Evolutionary conservation across 2,113 vertebrate genomes (phyloP).

Genomic region (Etia nguti): DNA sequence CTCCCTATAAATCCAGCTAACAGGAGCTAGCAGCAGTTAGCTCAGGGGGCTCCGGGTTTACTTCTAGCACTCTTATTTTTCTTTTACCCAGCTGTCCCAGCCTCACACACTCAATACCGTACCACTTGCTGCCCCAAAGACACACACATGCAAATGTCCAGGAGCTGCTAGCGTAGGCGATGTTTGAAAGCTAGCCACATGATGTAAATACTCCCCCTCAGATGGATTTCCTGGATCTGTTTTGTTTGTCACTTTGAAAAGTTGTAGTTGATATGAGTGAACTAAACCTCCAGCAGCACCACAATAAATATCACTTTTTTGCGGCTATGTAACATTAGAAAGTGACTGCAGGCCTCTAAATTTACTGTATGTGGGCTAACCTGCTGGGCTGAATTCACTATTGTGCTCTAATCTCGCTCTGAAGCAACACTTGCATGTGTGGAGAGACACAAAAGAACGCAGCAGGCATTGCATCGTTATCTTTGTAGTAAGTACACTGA

Average conservation of each 20-base stretch:
- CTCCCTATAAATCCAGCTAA: neutral
- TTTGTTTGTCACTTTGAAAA: neutral
- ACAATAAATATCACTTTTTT: neutral
- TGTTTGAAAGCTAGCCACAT: neutral
- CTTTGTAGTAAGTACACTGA: neutral
- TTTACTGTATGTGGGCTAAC: neutral
- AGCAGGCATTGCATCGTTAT: neutral
- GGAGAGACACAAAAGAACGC: neutral
- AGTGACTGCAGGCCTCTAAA: neutral
- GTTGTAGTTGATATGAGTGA: accelerated
- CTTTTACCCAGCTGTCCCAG: neutral
- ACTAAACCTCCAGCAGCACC: neutral
- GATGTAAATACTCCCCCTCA: neutral
- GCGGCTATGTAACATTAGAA: neutral
- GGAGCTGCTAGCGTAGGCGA: neutral
- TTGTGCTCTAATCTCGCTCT: neutral
- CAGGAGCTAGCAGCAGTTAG: neutral
- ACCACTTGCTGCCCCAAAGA: neutral
- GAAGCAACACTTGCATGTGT: neutral
- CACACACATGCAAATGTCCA: neutral
- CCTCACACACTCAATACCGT: neutral
- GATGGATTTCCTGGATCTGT: neutral
- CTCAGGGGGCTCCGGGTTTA: neutral
- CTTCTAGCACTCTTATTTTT: neutral
- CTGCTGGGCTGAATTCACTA: neutral